Conservation (phyloP, 2,113 vertebrate genomes). For the Oplegnathus fasciatus region DNA sequence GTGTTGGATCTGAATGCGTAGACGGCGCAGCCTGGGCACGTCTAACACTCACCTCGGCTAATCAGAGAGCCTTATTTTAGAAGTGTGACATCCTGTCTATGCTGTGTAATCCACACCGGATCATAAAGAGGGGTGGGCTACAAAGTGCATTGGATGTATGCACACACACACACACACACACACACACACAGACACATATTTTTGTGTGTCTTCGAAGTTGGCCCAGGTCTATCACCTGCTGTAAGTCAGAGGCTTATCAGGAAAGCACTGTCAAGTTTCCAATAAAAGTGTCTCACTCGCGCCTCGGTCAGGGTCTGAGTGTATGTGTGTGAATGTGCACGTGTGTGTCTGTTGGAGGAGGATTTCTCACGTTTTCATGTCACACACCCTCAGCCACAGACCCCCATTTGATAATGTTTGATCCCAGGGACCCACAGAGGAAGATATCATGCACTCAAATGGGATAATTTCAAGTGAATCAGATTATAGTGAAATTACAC, state of each 20-base stretch:
- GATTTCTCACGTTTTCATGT: not conserved
- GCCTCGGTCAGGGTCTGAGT: conserved; percentile 22
- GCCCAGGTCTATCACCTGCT: conserved; percentile 24
- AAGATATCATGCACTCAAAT: not conserved
- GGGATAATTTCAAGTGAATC: conserved; percentile 17
- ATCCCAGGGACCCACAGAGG: not conserved
- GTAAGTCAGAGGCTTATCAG: conserved; percentile 50
- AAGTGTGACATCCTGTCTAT: conserved; percentile 83
- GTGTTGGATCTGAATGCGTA: conserved; percentile 23
- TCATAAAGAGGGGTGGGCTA: conserved; percentile 37
- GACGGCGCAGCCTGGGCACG: conserved; percentile 33
- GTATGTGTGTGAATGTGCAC: not conserved
- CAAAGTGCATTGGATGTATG: conserved; percentile 14
- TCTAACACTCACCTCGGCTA: conserved; percentile 63
- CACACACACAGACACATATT: not conserved
- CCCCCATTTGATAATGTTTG: not conserved
- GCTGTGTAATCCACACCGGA: conserved; percentile 54
- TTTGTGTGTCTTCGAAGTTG: conserved; percentile 37
- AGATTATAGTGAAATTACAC: conserved; percentile 13
- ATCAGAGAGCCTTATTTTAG: conserved; percentile 73
- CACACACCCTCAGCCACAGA: not conserved
- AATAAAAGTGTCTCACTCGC: conserved; percentile 30
- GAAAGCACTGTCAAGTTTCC: conserved; percentile 18
- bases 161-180: not conserved
- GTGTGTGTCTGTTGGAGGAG: not conserved